phyloP scores from a whole-genome alignment of 1,140 invertebrate genomes.

The Drosophila quadrilineata region DNA sequence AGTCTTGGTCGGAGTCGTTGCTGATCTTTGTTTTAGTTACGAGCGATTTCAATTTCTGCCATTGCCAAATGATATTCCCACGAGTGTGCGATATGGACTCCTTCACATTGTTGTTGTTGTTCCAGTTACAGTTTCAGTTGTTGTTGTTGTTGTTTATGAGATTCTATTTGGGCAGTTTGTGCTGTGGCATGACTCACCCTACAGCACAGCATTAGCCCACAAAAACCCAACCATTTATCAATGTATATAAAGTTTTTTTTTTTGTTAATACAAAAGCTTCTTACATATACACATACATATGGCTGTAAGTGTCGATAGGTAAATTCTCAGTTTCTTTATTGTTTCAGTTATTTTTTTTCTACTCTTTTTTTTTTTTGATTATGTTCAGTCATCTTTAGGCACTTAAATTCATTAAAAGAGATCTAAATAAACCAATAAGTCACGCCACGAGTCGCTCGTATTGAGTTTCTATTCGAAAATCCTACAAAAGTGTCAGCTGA shows the following conservation, averaged over 20 bases:
- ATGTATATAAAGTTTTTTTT: slow-evolving; percentile 21
- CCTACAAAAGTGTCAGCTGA: slow-evolving; percentile 72
- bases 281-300: slow-evolving; percentile 20
- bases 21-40: slow-evolving; percentile 47
- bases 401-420: slow-evolving; percentile 77
- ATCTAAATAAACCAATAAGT: slow-evolving; percentile 79
- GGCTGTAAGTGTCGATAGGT: slow-evolving; percentile 37
- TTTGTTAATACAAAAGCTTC: slow-evolving; percentile 29
- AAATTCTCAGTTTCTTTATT: too few species aligned
- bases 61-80: slow-evolving; percentile 73
- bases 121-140: too few species aligned
- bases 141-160: slow-evolving; percentile 1
- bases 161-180: slow-evolving; percentile 29
- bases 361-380: too few species aligned
- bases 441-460: slow-evolving; percentile 70
- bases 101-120: too few species aligned
- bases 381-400: slow-evolving; percentile 63
- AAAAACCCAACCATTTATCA: slow-evolving; percentile 35
- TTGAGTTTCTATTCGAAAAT: slow-evolving; percentile 72
- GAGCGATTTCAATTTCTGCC: slow-evolving; percentile 43
- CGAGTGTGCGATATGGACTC: slow-evolving; percentile 29
- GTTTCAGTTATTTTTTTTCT: too few species aligned
- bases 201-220: too few species aligned
- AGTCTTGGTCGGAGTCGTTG: slow-evolving; percentile 4
- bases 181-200: slow-evolving; percentile 25